Evolutionary conservation across 2,888 invertebrate species (phyloP), one percentile per base, ranked within the genome.

Genomic region (Bombylius discolor): DNA sequence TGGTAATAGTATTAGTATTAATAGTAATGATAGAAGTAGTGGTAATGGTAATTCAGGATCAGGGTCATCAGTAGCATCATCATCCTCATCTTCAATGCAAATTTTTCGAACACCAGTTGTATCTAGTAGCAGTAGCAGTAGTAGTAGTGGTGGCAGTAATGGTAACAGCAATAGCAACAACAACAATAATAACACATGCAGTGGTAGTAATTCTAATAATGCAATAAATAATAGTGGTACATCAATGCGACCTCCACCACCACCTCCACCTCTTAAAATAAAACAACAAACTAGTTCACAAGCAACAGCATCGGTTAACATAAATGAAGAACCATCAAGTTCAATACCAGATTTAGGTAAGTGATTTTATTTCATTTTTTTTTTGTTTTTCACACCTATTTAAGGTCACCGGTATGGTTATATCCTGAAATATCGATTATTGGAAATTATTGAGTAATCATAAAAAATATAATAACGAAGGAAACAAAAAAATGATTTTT

Each of bases 261-360:
- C 73, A 36, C 73, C 73, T 31, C 73, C 73, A 12, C 73, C 73
- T 46, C 73, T 72, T 12, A 73, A 73, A 65, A 66, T 71, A 9
- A 73, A 73, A 61, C 31, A 47, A 12, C 46, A 8, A n/a, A n/a
- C 8, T 23, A n/a, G 14, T 23, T 7, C 7, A 44, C n/a, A 13
- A 54, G 31, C 52, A 57, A 7, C 59, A 58, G 56, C 59, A 61
- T 62, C 56, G 48, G 49, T n/a, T 58, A 68, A 71, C 62, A 77
- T 65, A 62, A 77, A 83, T 71, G 89, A 89, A 76, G 89, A 89
- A 72, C 89, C 89, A 12, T 86, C 88, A 63, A 89, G 89, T 77
- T 89, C 89, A 65, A 89, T 89, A 73, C 89, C 89, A 62, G 89
- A 89, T 79, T 79, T 89, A 78, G 89, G 89, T 89, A 71, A 85